phyloP scores from a whole-genome alignment of 2,888 invertebrate genomes.

The Microplitis manilae region DNA sequence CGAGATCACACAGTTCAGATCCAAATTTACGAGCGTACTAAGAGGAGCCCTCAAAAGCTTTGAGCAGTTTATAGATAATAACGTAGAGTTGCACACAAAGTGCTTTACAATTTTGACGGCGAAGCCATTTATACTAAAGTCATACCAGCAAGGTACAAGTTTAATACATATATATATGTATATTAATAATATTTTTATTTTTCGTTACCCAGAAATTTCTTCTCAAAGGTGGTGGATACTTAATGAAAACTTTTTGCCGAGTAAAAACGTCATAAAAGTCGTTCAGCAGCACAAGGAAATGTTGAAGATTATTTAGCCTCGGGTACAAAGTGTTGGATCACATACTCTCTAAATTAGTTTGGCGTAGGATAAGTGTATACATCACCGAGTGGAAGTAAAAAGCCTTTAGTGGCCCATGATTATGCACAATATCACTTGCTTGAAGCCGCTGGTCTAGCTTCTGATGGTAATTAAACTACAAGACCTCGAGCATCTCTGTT shows the following conservation, averaged over 20 bases:
- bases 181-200: no score
- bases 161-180: neutral
- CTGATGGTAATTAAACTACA: constrained; percentile 36
- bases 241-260: neutral
- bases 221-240: constrained; percentile 8
- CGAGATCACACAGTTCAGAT: constrained; percentile 2
- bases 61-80: constrained; percentile 14
- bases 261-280: neutral
- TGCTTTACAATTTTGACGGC: neutral
- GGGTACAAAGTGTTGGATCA: neutral
- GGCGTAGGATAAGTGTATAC: neutral
- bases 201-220: neutral
- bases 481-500: constrained; percentile 26
- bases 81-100: constrained; percentile 16
- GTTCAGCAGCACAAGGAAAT: neutral
- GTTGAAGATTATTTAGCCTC: neutral
- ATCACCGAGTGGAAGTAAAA: constrained; percentile 4
- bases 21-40: constrained; percentile 19
- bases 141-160: neutral
- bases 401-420: constrained; percentile 19
- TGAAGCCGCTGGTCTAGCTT: constrained; percentile 16
- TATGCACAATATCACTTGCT: constrained; percentile 28
- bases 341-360: constrained; percentile 27
- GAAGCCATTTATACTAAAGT: constrained; percentile 5
- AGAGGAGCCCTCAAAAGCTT: constrained; percentile 11